Conservation (phyloP, 1,140 invertebrate genomes). For the Tetramorium alpestre region DNA sequence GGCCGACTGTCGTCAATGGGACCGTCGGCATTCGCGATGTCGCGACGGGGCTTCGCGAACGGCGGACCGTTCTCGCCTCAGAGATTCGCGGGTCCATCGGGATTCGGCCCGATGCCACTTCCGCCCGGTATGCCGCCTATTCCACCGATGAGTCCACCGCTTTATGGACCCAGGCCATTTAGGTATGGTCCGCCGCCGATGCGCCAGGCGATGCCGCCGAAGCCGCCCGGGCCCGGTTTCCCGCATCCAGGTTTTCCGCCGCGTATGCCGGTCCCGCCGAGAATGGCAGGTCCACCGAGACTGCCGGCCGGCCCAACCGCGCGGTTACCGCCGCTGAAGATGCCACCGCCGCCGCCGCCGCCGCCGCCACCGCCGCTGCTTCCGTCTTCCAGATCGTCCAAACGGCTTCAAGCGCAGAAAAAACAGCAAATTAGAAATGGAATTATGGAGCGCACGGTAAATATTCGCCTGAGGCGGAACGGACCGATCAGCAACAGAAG, state of each 20-base stretch:
- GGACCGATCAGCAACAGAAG: background rate
- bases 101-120: constrained; percentile 67
- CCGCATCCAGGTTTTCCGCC: constrained; percentile 64
- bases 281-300: constrained; percentile 62
- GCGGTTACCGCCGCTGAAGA: constrained; percentile 67
- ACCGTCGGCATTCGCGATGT: constrained; percentile 47
- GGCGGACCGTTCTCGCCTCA: constrained; percentile 57
- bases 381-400: background rate
- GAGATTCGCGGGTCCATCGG: constrained; percentile 63
- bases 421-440: constrained; percentile 53
- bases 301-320: constrained; percentile 56
- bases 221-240: constrained; percentile 66
- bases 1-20: constrained; percentile 50
- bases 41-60: constrained; percentile 67
- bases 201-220: constrained; percentile 56
- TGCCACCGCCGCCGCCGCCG: constrained; percentile 58
- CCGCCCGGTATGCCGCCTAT: constrained; percentile 66
- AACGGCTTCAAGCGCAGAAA: constrained; percentile 24
- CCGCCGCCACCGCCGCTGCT: constrained; percentile 47
- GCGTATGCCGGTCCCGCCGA: constrained; percentile 59
- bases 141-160: constrained; percentile 63
- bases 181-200: constrained; percentile 70
- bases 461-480: background rate
- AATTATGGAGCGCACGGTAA: background rate
- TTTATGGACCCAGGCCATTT: constrained; percentile 60